These are phyloP conservation scores for Seira ritae DNA, from an alignment of 2,888 invertebrate genomes.

Conservation along the genomic window DNA sequence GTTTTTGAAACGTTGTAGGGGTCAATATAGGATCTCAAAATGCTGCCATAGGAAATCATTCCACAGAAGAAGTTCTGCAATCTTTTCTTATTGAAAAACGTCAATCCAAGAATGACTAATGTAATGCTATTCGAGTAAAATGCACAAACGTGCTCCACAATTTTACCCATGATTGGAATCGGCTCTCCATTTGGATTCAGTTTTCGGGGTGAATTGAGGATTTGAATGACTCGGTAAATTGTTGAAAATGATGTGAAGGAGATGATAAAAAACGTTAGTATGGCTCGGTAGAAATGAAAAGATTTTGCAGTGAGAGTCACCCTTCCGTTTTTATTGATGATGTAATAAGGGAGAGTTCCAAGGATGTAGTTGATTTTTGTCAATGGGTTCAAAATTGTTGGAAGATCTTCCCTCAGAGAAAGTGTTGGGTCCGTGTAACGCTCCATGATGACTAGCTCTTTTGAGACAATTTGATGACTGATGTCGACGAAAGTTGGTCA, in stretches of 20 bases:
- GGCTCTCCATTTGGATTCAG: conserved; percentile 17
- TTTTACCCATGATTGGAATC: not conserved
- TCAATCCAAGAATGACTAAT: conserved; percentile 21
- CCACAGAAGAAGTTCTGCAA: conserved; percentile 34
- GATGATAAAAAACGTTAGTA: conserved; percentile 31
- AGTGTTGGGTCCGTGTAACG: conserved; percentile 33
- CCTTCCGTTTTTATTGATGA: not conserved
- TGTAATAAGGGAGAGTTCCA: conserved; percentile 39
- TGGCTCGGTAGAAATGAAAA: conserved; percentile 33
- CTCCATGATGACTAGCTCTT: conserved; percentile 26
- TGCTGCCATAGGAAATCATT: conserved; percentile 15
- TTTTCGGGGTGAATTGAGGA: not conserved
- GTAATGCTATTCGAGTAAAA: conserved; percentile 41
- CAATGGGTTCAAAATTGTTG: conserved; percentile 31
- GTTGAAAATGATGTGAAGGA: not conserved
- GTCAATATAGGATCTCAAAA: not conserved
- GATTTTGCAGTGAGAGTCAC: conserved; percentile 33
- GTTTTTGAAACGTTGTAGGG: not conserved
- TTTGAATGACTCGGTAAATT: not conserved
- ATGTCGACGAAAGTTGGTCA: not conserved
- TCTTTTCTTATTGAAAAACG: conserved; percentile 23
- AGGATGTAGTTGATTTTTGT: conserved; percentile 34
- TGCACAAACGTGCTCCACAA: conserved; percentile 37
- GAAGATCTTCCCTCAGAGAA: not conserved
- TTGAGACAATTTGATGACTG: not conserved